Percentiles rank a stretch among this genome's conserved stretches.
These are phyloP conservation scores for Gryon sp. DNA, from an alignment of 1,140 invertebrate genomes.

Conservation along the genomic window DNA sequence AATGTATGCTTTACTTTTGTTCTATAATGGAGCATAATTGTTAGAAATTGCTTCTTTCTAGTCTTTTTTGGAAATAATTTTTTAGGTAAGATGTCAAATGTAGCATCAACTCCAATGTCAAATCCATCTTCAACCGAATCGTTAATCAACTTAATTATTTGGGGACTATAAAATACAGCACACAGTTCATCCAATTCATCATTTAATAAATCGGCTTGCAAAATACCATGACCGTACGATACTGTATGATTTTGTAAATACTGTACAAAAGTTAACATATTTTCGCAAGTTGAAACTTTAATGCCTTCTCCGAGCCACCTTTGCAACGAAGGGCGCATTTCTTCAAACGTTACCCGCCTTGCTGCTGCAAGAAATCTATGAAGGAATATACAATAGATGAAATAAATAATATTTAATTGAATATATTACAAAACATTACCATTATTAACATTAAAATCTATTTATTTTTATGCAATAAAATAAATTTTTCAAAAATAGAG, in stretches of 20 bases:
- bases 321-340: slow-evolving; percentile 7
- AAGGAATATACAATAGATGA: too few relatives aligned
- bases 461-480: too few relatives aligned
- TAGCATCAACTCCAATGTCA: background rate
- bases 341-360: background rate
- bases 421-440: too few relatives aligned
- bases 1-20: too few relatives aligned
- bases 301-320: slow-evolving; percentile 1
- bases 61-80: background rate
- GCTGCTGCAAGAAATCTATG: background rate
- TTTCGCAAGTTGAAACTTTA: background rate
- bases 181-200: too few relatives aligned
- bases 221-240: background rate
- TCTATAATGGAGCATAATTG: background rate
- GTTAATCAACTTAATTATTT: too few relatives aligned
- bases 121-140: too few relatives aligned
- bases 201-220: background rate
- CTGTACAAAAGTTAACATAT: too few relatives aligned
- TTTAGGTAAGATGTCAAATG: slow-evolving; percentile 6
- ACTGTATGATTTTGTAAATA: background rate
- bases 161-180: too few relatives aligned
- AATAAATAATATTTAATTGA: too few relatives aligned
- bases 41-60: slow-evolving; percentile 14
- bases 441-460: too few relatives aligned
- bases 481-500: too few relatives aligned